Percentiles rank a stretch among this genome's conserved stretches.
These are phyloP conservation scores for Urocyon cinereoargenteus DNA, from an alignment of 2,797 vertebrate species.

Conservation along the genomic window DNA sequence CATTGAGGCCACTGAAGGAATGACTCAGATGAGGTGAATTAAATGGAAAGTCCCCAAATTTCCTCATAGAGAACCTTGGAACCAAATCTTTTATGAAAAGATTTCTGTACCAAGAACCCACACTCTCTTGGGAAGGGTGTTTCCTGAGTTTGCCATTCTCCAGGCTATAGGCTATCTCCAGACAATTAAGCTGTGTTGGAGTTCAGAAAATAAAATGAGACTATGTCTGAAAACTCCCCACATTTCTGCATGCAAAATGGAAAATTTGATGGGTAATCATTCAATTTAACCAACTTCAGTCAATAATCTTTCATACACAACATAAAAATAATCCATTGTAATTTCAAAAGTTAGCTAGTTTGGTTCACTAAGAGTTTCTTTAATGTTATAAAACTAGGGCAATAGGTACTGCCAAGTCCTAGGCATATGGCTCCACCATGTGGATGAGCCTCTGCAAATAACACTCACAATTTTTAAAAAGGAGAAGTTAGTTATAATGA, in stretches of 20 bases:
- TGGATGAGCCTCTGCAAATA: slow-evolving; percentile 48
- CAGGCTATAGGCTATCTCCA: background rate
- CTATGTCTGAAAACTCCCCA: background rate
- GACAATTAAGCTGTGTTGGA: background rate
- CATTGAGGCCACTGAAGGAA: slow-evolving; percentile 10
- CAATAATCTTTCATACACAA: background rate
- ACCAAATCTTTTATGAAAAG: background rate
- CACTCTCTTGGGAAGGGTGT: background rate
- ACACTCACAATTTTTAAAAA: background rate
- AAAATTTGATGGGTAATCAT: slow-evolving; percentile 34
- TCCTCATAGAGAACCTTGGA: background rate
- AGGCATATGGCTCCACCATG: slow-evolving; percentile 46
- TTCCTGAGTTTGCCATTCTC: background rate
- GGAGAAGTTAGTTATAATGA: slow-evolving; percentile 28
- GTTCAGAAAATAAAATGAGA: slow-evolving; percentile 17
- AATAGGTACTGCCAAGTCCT: background rate
- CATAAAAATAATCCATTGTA: slow-evolving; percentile 4
- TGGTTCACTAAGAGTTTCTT: slow-evolving; percentile 38
- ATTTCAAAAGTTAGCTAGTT: slow-evolving; percentile 19
- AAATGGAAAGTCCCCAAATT: slow-evolving; percentile 27
- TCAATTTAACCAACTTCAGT: slow-evolving; percentile 32
- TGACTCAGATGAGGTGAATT: slow-evolving; percentile 19
- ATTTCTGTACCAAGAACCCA: background rate
- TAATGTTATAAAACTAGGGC: background rate
- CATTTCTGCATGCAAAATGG: background rate